Conservation (phyloP, 2,113 vertebrate genomes). For the Gnathonemus echidnorhynchus region DNA sequence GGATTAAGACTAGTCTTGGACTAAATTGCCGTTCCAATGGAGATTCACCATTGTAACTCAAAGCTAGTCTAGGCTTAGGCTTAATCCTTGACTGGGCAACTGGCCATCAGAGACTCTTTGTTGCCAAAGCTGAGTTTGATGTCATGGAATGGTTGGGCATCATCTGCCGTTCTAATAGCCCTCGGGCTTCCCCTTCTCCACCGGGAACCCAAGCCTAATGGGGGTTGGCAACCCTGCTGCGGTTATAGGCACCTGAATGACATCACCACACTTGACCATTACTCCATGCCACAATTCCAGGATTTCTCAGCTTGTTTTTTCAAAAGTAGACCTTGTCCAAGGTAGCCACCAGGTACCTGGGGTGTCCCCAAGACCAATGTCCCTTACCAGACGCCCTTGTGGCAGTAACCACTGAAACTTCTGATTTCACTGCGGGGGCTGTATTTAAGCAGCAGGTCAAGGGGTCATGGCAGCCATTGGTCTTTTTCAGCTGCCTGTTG, state of each 20-base stretch:
- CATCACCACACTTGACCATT: neutral
- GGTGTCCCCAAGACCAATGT: neutral
- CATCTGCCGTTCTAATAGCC: neutral
- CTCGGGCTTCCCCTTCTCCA: neutral
- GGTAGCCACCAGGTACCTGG: neutral
- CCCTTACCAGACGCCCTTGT: neutral
- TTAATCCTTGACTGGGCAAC: no score
- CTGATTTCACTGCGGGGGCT: neutral
- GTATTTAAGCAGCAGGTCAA: neutral
- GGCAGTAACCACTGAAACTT: neutral
- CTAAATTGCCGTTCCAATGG: no score
- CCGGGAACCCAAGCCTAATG: neutral
- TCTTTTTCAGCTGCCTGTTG: no score
- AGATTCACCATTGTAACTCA: no score
- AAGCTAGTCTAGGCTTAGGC: no score
- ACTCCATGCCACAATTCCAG: neutral
- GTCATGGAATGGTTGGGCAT: neutral
- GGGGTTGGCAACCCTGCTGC: neutral
- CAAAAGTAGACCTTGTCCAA: neutral
- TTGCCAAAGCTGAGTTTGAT: neutral
- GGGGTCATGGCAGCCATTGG: neutral
- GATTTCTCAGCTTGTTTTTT: neutral
- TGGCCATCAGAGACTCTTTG: neutral
- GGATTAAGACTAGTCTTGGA: no score
- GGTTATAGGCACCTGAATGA: neutral